A percentile compares a stretch with the other conserved stretches of the same genome.
Evolutionary conservation across 2,113 vertebrate species (phyloP).

Genomic region (Micromys minutus): DNA sequence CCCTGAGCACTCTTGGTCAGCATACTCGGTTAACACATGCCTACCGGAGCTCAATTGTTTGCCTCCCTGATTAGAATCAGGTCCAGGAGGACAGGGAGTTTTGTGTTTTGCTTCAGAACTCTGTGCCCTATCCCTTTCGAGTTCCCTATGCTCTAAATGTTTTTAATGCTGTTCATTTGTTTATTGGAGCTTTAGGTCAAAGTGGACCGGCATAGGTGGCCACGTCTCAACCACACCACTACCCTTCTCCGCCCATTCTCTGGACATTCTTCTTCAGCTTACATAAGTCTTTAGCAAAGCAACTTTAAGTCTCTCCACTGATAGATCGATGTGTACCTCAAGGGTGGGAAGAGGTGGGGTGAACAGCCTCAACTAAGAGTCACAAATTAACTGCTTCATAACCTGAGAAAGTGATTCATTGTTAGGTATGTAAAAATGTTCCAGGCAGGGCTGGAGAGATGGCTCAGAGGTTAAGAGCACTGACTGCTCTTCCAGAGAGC

Average conservation of each 20-base stretch:
- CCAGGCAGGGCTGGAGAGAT: neutral
- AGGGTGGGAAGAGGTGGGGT: neutral
- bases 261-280: conserved; percentile 12
- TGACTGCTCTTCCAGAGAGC: no score
- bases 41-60: no score
- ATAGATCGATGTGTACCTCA: neutral
- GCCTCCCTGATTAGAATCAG: neutral
- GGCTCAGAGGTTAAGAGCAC: no score
- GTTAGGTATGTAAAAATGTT: neutral
- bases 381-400: neutral
- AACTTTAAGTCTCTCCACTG: conserved; percentile 27
- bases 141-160: neutral
- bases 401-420: neutral
- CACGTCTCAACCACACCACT: neutral
- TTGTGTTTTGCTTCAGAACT: neutral
- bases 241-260: neutral
- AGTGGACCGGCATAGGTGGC: neutral
- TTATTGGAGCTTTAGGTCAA: neutral
- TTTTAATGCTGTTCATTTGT: neutral
- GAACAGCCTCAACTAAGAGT: neutral
- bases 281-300: conserved; percentile 19
- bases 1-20: neutral
- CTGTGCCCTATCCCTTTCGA: neutral
- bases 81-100: neutral
- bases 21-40: neutral